Evolutionary conservation across 2,797 vertebrate species (phyloP).

Genomic region (Chloroceryle inda): DNA sequence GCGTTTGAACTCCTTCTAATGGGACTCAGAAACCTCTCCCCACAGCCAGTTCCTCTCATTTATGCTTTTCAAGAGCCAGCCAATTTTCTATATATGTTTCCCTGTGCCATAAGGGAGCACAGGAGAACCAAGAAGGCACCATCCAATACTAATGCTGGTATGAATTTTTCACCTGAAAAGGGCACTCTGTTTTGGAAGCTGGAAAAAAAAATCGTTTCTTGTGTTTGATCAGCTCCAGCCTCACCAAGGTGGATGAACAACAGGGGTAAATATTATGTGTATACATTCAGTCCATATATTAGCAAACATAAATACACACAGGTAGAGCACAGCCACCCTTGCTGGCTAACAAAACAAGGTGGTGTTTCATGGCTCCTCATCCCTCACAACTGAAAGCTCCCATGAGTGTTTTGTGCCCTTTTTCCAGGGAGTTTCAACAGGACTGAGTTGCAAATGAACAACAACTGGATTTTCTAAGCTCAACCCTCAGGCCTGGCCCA

Average conservation of each 20-base stretch:
- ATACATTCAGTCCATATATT: not conserved
- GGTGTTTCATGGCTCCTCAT: not conserved
- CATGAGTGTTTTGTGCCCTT: not conserved
- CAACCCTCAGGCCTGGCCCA: not conserved
- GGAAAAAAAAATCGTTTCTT: not conserved
- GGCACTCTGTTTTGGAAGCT: not conserved
- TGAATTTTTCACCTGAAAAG: slow-evolving; percentile 21
- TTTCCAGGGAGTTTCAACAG: not conserved
- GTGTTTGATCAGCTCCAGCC: slow-evolving; percentile 1
- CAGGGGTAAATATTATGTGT: not conserved
- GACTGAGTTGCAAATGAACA: not conserved
- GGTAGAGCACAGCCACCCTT: not conserved
- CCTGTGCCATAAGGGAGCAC: slow-evolving; percentile 16
- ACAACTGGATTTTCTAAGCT: not conserved
- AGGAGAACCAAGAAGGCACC: slow-evolving; percentile 28
- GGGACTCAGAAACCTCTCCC: slow-evolving; percentile 38
- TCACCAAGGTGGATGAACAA: not conserved
- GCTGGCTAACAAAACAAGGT: not conserved
- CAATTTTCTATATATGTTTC: slow-evolving; percentile 40
- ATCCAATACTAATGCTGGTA: not conserved
- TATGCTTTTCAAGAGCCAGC: slow-evolving; percentile 68
- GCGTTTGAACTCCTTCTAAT: slow-evolving; percentile 63
- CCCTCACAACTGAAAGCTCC: not conserved
- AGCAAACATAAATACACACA: not conserved
- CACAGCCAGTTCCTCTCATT: slow-evolving; percentile 60